Evolutionary conservation across 1,140 invertebrate species (phyloP).

Genomic region (fruit fly (Drosophila melanogaster)): DNA sequence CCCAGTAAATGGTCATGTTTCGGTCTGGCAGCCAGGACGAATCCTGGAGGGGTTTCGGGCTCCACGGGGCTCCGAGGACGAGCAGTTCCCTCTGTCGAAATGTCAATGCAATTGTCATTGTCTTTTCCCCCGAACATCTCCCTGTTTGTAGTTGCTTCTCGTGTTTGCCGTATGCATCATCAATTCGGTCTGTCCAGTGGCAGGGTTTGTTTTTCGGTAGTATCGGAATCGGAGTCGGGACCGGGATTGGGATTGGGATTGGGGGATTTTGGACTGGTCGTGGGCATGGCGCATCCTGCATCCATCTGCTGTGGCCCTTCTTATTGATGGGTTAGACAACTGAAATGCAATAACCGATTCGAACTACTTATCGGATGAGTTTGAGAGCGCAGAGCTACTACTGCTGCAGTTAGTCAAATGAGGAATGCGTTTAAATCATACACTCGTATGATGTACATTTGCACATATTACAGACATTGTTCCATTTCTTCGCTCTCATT

Average conservation of each 20-base stretch:
- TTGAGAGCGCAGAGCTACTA: background rate
- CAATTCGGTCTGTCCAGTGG: slow-evolving; percentile 60
- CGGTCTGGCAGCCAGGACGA: slow-evolving; percentile 61
- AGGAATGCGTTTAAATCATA: background rate
- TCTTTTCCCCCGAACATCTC: slow-evolving; percentile 10
- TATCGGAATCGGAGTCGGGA: background rate
- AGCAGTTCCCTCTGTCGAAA: slow-evolving; percentile 56
- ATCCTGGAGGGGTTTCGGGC: slow-evolving; percentile 10
- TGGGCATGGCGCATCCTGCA: background rate
- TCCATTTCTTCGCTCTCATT: background rate
- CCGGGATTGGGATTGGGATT: background rate
- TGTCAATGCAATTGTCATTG: slow-evolving; percentile 80
- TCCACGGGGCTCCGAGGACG: slow-evolving; percentile 12
- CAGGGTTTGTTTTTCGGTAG: slow-evolving; percentile 24
- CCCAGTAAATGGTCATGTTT: slow-evolving; percentile 78
- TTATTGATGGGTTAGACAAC: slow-evolving; percentile 67
- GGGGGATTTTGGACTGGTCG: background rate
- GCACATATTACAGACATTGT: background rate
- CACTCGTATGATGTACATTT: too few relatives aligned
- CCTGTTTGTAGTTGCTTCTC: slow-evolving; percentile 36
- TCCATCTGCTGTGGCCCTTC: slow-evolving; percentile 48
- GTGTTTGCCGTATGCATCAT: slow-evolving; percentile 77
- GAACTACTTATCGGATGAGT: slow-evolving; percentile 47
- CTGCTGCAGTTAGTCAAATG: slow-evolving; percentile 4
- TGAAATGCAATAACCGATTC: slow-evolving; percentile 69